Conservation (phyloP, 2,888 invertebrate species). For the Caenorhabditis sinica region DNA sequence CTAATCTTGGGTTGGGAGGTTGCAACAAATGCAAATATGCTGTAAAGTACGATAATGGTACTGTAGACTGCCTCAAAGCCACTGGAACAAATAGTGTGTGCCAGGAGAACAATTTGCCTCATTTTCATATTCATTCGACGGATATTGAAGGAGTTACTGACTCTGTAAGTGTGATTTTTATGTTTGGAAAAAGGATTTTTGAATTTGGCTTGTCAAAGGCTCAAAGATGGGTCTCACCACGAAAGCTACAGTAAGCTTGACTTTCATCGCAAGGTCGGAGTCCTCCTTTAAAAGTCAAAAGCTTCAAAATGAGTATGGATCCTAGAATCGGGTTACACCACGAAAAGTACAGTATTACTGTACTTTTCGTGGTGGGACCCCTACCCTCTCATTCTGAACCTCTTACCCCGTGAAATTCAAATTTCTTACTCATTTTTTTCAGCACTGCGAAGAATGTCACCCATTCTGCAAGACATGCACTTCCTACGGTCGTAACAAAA, state of each 20-base stretch:
- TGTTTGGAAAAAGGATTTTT: not conserved
- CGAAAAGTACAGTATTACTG: no score
- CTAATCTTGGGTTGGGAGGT: conserved; percentile 90
- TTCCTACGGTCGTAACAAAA: conserved; percentile 51
- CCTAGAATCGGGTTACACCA: no score
- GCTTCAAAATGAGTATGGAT: no score
- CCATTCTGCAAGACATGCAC: conserved; percentile 69
- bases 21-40: conserved; percentile 95
- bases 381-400: no score
- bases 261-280: no score
- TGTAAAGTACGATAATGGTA: conserved; percentile 86
- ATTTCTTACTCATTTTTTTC: no score
- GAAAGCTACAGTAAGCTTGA: no score
- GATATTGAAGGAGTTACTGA: conserved; percentile 56
- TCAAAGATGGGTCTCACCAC: no score
- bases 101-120: conserved; percentile 58
- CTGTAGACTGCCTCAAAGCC: conserved; percentile 35
- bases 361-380: no score
- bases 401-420: no score
- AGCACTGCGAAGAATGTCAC: conserved; percentile 73
- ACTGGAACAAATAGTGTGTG: conserved; percentile 61
- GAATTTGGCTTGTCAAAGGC: not conserved
- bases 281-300: no score
- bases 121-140: conserved; percentile 58
- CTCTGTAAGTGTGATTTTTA: no score